Evolutionary conservation across 2,888 invertebrate species (phyloP).

Genomic region (Gasteruption jaculator): DNA sequence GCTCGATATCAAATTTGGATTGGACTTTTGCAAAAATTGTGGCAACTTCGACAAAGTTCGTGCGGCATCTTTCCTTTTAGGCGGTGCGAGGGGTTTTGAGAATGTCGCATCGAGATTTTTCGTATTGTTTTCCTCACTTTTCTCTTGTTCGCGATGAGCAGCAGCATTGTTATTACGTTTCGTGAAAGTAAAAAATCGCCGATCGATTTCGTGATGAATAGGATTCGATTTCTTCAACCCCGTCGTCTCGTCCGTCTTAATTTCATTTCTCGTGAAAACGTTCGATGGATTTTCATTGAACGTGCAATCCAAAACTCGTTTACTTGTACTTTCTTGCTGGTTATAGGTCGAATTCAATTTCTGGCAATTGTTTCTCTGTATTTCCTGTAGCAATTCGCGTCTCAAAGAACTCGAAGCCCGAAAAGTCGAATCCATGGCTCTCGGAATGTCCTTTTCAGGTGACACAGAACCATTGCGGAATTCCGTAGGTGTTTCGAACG

Average conservation of each 20-base stretch:
- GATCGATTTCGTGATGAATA: constrained; percentile 11
- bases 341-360: constrained; percentile 29
- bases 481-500: constrained; percentile 19
- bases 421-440: constrained; percentile 14
- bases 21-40: constrained; percentile 44
- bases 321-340: no score
- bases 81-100: constrained; percentile 14
- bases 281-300: neutral
- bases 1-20: constrained; percentile 44
- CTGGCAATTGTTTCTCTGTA: constrained; percentile 26
- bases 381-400: constrained; percentile 35
- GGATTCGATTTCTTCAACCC: constrained; percentile 4
- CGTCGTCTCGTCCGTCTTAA: constrained; percentile 1
- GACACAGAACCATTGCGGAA: constrained; percentile 19
- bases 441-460: constrained; percentile 13
- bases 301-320: no score
- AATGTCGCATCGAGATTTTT: constrained; percentile 24
- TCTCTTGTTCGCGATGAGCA: constrained; percentile 16
- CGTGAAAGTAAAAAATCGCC: constrained; percentile 36
- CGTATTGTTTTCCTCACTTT: neutral
- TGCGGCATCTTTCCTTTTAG: no score
- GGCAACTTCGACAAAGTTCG: constrained; percentile 39
- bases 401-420: constrained; percentile 30
- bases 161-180: constrained; percentile 23
- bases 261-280: constrained; percentile 10